phyloP scores from a whole-genome alignment of 2,888 invertebrate species.

The Aphrophora alni region DNA sequence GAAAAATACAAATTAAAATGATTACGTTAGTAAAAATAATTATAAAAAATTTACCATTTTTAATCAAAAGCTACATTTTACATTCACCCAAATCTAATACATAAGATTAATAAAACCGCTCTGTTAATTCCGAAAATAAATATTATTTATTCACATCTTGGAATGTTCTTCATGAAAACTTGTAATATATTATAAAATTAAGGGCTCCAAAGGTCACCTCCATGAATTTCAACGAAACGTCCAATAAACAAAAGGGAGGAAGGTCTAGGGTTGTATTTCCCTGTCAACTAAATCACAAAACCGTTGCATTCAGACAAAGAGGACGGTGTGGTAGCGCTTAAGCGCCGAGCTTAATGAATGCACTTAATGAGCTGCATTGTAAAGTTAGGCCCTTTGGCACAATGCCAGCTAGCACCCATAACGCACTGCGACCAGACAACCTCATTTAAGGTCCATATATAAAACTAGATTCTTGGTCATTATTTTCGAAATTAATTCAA shows the following conservation, averaged over 20 bases:
- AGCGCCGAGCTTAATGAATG: background rate
- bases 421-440: background rate
- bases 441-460: background rate
- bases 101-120: no score
- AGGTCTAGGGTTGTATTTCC: background rate
- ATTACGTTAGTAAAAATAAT: no score
- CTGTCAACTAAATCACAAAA: constrained; percentile 2
- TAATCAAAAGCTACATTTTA: no score
- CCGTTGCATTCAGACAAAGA: constrained; percentile 6
- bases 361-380: constrained; percentile 4
- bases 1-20: no score
- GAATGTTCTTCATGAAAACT: background rate
- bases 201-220: background rate
- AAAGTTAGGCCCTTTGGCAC: constrained; percentile 6
- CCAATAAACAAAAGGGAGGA: constrained; percentile 6
- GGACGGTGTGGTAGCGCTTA: background rate
- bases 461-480: background rate
- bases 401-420: background rate
- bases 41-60: no score
- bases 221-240: background rate
- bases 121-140: no score
- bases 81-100: no score
- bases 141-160: background rate
- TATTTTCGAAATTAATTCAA: background rate
- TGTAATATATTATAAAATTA: background rate